These are phyloP conservation scores for Zygogramma bicolorata DNA, from an alignment of 2,888 invertebrate genomes.

Conservation along the genomic window DNA sequence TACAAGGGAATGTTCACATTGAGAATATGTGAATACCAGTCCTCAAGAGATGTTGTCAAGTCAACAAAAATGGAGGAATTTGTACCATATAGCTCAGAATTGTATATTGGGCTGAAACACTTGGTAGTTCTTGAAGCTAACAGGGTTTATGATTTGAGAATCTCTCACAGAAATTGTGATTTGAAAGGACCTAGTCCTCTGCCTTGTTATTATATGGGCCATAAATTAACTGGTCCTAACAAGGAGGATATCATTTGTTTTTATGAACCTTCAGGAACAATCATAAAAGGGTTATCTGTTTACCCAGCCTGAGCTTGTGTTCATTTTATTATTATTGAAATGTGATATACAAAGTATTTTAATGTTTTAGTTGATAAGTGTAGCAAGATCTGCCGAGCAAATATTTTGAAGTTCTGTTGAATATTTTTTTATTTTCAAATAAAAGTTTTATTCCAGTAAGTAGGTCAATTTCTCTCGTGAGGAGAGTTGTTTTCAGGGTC, in stretches of 20 bases:
- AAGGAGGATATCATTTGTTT: constrained; percentile 51
- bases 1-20: constrained; percentile 45
- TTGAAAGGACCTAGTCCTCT: constrained; percentile 44
- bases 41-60: constrained; percentile 38
- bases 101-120: constrained; percentile 50
- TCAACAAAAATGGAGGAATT: constrained; percentile 45
- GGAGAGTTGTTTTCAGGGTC: too few species aligned
- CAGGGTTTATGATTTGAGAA: constrained; percentile 54
- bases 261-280: constrained; percentile 57
- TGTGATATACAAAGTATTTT: constrained; percentile 16
- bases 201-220: constrained; percentile 56
- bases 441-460: background rate
- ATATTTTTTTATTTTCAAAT: background rate
- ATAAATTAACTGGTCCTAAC: constrained; percentile 47
- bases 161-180: constrained; percentile 53
- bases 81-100: constrained; percentile 48
- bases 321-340: background rate
- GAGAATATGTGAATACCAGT: constrained; percentile 43
- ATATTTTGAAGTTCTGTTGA: background rate
- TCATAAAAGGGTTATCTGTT: constrained; percentile 59
- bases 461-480: too few species aligned
- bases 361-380: background rate
- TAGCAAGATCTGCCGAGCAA: background rate
- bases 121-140: constrained; percentile 53
- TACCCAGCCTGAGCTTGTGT: constrained; percentile 49